These are phyloP conservation scores for Zhengitettix transpicula DNA, from an alignment of 2,888 invertebrate species.

Conservation along the genomic window DNA sequence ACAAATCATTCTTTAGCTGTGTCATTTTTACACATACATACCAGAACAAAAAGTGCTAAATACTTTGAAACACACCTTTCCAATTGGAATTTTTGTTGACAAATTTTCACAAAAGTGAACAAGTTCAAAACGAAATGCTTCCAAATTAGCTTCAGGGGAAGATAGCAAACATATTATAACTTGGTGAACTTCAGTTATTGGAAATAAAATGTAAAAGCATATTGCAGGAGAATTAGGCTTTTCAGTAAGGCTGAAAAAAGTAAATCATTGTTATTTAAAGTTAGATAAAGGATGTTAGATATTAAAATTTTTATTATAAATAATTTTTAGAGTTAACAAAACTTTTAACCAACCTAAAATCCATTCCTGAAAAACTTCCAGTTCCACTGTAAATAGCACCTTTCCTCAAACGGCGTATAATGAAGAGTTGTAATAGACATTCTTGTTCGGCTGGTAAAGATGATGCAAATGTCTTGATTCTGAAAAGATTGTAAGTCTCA, in stretches of 20 bases:
- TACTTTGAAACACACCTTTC: not conserved
- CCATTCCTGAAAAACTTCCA: conserved; percentile 13
- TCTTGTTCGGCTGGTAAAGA: conserved; percentile 9
- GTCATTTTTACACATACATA: no score
- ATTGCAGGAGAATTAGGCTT: conserved; percentile 7
- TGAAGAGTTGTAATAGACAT: conserved; percentile 8
- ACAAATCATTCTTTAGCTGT: no score
- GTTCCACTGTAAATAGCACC: conserved; percentile 12
- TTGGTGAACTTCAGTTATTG: conserved; percentile 1
- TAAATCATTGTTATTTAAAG: not conserved
- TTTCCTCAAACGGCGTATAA: conserved; percentile 11
- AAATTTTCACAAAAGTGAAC: conserved; percentile 9
- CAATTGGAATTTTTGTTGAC: conserved; percentile 3
- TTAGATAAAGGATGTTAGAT: not conserved
- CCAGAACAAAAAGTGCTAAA: not conserved
- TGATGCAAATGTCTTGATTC: not conserved
- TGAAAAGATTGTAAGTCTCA: not conserved
- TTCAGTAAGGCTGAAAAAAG: conserved; percentile 1
- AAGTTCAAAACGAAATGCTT: conserved; percentile 10
- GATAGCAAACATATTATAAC: conserved; percentile 9
- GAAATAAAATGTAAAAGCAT: conserved; percentile 11
- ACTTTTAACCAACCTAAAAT: conserved; percentile 9
- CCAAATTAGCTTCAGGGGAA: conserved; percentile 10
- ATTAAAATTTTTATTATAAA: not conserved
- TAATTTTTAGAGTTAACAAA: not conserved